These are phyloP conservation scores for Prosopocoilus inquinatus DNA, from an alignment of 2,888 invertebrate genomes.

Conservation along the genomic window DNA sequence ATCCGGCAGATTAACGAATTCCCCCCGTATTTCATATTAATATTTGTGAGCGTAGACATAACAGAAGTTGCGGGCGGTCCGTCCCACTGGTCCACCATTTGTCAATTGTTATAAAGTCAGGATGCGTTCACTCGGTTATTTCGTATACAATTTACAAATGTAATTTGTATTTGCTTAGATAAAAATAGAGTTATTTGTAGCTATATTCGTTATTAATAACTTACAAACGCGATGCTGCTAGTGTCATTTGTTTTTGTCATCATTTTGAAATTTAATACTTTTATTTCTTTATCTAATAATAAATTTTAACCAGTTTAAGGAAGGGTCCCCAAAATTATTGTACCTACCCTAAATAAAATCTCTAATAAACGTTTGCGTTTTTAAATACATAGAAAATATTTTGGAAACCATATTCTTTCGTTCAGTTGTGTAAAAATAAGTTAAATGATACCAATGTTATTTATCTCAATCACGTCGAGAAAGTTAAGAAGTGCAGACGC, in stretches of 20 bases:
- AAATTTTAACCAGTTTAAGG: too few species aligned
- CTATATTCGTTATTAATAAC: slow-evolving; percentile 16
- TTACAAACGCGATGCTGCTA: not conserved
- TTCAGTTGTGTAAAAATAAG: not conserved
- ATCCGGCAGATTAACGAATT: too few species aligned
- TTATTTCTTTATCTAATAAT: too few species aligned
- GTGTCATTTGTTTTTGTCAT: too few species aligned
- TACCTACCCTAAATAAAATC: too few species aligned
- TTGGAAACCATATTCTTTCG: too few species aligned
- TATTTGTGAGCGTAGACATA: slow-evolving; percentile 26
- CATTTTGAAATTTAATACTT: too few species aligned
- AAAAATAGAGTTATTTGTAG: slow-evolving; percentile 1
- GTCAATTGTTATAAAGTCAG: slow-evolving; percentile 27
- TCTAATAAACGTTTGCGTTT: too few species aligned
- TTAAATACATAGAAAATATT: too few species aligned
- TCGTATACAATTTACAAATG: slow-evolving; percentile 19
- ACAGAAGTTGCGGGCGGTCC: slow-evolving; percentile 29
- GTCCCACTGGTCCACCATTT: slow-evolving; percentile 32
- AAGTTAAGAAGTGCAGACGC: slow-evolving; percentile 2
- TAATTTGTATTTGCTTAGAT: slow-evolving; percentile 12
- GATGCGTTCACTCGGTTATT: slow-evolving; percentile 17
- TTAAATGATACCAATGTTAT: not conserved
- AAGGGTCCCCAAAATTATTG: too few species aligned
- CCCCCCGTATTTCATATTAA: slow-evolving; percentile 25
- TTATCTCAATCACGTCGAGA: not conserved